Base-by-base conservation (phyloP, 2,113 vertebrate species). In the Spea multiplicata region DNA sequence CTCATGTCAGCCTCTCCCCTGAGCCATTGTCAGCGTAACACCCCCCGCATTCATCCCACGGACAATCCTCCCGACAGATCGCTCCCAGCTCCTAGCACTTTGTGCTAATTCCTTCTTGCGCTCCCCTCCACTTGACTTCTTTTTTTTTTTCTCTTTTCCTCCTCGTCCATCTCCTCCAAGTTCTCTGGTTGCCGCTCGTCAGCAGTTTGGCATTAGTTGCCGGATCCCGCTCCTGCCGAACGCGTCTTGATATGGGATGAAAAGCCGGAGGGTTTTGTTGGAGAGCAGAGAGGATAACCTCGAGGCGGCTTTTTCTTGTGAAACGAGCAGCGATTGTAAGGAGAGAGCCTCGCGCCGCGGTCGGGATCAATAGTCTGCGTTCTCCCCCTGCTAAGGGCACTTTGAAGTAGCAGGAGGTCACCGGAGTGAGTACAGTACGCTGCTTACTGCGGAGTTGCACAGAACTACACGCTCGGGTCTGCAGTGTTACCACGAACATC, bases 371-470 rank as follows among this genome's bases (percentile, higher is more conserved):
- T 84, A 89, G 2, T 76, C 87, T 83, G 84, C 85, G 89, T 85
- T 85, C 85, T 81, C 45, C 80, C 84, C 80, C 84, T 82, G 85
- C 84, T 84, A 30, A 88, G 88, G 86, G 89, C 86, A 82, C 81
- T 84, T 84, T 73, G 82, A 87, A 84, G 79, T 84, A 74, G 88
- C 91, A 87, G 80, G 84, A 88, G 90, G 88, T 89, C 87, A 86
- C 73, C 55, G 83, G 81, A 45, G 73, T 82, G 76, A 83, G 85
- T 89, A 85, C 86, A 82, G 85, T 87, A 83, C 85, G 46, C 84
- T 85, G 87, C 88, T 87, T 88, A 89, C 91, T 92, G 92, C 92
- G 88, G 92, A 93, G 92, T 93, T 91, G 87, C 84, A 83, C 81
- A 89, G 88, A 90, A 91, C 84, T 91, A 87, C 83, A 73, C 72